Conservation (phyloP, 2,797 vertebrate genomes). For the Melanotaenia maccullochi region DNA sequence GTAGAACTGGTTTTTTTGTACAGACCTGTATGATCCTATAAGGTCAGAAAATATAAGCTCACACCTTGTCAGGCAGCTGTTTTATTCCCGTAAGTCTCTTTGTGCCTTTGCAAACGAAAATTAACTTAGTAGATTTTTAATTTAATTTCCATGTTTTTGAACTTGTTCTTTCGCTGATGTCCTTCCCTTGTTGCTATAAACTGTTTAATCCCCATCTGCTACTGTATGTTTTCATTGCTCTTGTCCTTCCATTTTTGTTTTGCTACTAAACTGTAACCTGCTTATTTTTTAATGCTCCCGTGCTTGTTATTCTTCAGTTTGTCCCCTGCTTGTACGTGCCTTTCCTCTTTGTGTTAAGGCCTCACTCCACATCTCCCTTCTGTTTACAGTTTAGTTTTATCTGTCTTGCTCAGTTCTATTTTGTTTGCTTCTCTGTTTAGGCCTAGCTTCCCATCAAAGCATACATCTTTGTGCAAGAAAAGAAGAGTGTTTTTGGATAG, state of each 20-base stretch:
- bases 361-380: constrained; percentile 14
- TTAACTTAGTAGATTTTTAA: not conserved
- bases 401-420: constrained; percentile 11
- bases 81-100: not conserved
- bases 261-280: constrained; percentile 23
- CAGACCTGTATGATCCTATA: not conserved
- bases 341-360: constrained; percentile 1
- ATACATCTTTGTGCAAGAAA: not conserved
- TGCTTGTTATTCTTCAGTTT: constrained; percentile 54
- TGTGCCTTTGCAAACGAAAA: not conserved
- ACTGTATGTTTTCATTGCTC: constrained; percentile 35
- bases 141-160: not conserved
- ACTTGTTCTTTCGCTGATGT: not conserved
- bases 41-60: not conserved
- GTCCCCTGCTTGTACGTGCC: not conserved
- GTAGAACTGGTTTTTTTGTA: not conserved
- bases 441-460: constrained; percentile 23
- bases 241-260: constrained; percentile 33
- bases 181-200: constrained; percentile 44
- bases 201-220: constrained; percentile 34
- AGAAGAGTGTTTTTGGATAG: constrained; percentile 5
- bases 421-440: constrained; percentile 23
- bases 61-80: not conserved
- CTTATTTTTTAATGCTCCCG: constrained; percentile 31
- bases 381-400: constrained; percentile 24